Conservation (phyloP, 2,113 vertebrate genomes). For the Antechinus flavipes region DNA sequence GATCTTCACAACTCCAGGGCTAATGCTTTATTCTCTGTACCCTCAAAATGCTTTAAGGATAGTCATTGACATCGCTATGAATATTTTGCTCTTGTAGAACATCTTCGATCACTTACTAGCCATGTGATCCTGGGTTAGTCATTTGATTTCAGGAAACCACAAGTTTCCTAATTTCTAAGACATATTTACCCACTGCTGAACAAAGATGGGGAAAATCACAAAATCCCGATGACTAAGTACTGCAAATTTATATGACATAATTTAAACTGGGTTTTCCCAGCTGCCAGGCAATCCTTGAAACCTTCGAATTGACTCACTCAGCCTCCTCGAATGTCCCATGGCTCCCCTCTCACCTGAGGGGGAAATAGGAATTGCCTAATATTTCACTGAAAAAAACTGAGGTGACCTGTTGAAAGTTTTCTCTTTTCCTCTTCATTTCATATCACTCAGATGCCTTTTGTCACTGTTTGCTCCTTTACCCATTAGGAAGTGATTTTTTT, state of each 20-base stretch:
- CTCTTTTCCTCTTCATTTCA: too few relatives aligned
- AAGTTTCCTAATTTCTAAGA: background rate
- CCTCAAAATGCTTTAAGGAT: background rate
- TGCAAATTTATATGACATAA: background rate
- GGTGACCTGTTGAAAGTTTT: too few relatives aligned
- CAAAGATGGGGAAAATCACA: background rate
- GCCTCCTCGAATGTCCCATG: too few relatives aligned
- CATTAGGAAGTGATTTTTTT: too few relatives aligned
- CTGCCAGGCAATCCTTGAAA: background rate
- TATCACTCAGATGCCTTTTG: too few relatives aligned
- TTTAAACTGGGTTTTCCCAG: background rate
- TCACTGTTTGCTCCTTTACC: too few relatives aligned
- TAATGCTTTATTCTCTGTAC: background rate
- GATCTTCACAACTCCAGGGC: background rate
- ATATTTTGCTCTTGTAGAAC: background rate
- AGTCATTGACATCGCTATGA: background rate
- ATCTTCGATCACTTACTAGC: background rate
- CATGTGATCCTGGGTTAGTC: background rate
- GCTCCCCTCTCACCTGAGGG: too few relatives aligned
- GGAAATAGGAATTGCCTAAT: too few relatives aligned
- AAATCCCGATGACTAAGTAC: background rate
- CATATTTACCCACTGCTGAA: background rate
- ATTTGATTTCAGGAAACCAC: background rate
- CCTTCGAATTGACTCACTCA: too few relatives aligned
- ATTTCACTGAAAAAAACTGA: too few relatives aligned